Evolutionary conservation across 2,888 invertebrate species (phyloP), one percentile per base, ranked within the genome.

Genomic region (Hydropsyche betteni): DNA sequence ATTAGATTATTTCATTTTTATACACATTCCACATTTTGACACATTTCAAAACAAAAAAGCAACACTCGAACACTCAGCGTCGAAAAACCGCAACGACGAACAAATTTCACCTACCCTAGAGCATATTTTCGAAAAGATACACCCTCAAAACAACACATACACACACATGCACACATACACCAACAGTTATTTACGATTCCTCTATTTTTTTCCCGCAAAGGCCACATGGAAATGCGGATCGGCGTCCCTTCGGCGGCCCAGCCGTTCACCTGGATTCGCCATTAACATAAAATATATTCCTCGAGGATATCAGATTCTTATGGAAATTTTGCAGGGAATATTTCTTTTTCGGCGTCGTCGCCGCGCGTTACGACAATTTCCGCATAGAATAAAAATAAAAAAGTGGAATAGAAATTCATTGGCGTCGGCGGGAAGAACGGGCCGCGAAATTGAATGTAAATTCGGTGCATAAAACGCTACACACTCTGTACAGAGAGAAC

Each of bases 341-440:
- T 74, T 75, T 77, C 75, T 50, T 75, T 77, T 68, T 10, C 33
- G 34, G 16, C 53, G 52, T 38, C 44, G 34, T 51, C 69, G 55
- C 38, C 55, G 24, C 24, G 33, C 14, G 53, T 51, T 51, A 52
- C 55, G 53, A 69, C 71, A 69, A 69, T 75, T 68, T 77, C 68
- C 69, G 58, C 44, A 71, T 24, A 38, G 55, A 75, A 77, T 77
- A 72, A 77, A 72, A 77, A 24, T 77, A 24, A 24, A 24, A 75
- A 77, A 72, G 55, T 24, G 33, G 55, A 75, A 77, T 77, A 75
- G 74, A 72, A 77, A 75, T 72, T 77, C 75, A 75, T 75, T 68
- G 71, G 55, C 33, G 55, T 61, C 61, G 61, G 61, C 61, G 61
- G 61, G 10, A n/a, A 24, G 33, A 24, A 61, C 33, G 61, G 61